Evolutionary conservation across 2,888 invertebrate genomes (phyloP), one percentile per base, ranked within the genome.

Genomic region (Diarsia dahlii): DNA sequence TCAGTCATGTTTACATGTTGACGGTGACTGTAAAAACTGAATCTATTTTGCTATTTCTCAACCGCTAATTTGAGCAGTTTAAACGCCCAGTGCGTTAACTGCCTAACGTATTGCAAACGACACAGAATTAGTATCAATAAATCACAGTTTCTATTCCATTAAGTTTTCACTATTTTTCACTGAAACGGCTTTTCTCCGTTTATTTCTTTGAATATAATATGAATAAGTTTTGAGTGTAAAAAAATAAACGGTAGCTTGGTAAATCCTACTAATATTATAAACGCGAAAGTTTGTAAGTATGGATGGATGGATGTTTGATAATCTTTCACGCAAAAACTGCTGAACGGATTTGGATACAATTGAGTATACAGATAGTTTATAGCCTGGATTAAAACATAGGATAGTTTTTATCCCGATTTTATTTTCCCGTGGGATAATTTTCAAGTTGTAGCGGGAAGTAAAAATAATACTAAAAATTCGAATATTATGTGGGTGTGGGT

Each of bases 131-230:
- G 23, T 75, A 67, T 63, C n/a, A 50, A 52, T 62, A 56, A 80
- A 81, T 63, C 10, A 39, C 63, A 18, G 23, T 76, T 63, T 73
- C 74, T 67, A 6, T 20, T 34, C 76, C 65, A 75, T 75, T 70
- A 39, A 65, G 15, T 70, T 81, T 66, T 10, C 15, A 74, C 46
- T n/a, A 74, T 69, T 80, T 74, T 80, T 76, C 46, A 45, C 20
- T 20, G 28, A 58, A 63, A 66, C 13, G 1, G n/a, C 48, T 72
- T n/a, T n/a, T 48, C 39, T 39, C 18, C 45, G n/a, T 23, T 50
- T 66, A 66, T 67, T 68, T 63, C 15, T 58, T 28, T 58, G 58
- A 58, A 15, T 15, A 15, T 8, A 58, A 15, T 15, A 15, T 8
- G 15, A 15, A 58, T 15, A 58, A 58, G 3, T 39, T 28, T 54